Conservation (phyloP, 2,113 vertebrate species). For the Calidris pygmaea region DNA sequence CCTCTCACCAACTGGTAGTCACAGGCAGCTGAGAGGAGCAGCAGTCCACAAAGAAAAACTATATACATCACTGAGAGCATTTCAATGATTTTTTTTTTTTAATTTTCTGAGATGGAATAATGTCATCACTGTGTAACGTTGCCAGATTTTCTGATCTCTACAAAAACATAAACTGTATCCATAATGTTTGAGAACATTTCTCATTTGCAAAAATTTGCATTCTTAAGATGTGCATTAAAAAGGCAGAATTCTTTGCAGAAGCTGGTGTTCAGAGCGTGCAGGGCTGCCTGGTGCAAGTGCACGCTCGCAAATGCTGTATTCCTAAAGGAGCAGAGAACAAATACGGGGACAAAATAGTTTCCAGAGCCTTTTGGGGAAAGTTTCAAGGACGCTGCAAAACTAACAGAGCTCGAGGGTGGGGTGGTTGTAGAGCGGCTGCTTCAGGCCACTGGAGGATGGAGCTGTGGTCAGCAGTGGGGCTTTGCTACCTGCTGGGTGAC, state of each 20-base stretch:
- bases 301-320: background rate
- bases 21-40: background rate
- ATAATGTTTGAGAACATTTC: slow-evolving; percentile 13
- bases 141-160: slow-evolving; percentile 40
- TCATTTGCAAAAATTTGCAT: slow-evolving; percentile 59
- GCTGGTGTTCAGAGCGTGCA: background rate
- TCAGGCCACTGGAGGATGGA: background rate
- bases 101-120: background rate
- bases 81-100: background rate
- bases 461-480: background rate
- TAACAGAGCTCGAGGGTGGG: background rate
- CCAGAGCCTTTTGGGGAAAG: background rate
- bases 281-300: background rate
- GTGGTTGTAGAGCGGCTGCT: background rate
- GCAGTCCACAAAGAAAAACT: background rate
- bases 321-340: background rate
- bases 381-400: background rate
- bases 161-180: slow-evolving; percentile 27
- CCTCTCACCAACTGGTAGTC: background rate
- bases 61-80: background rate
- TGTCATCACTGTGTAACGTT: background rate
- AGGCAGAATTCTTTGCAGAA: background rate
- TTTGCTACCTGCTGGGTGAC: background rate
- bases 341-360: background rate
- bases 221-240: slow-evolving; percentile 6